A percentile compares a stretch with the other conserved stretches of the same genome.
Conservation (phyloP, 2,888 invertebrate genomes). For the Hyppa rectilinea region DNA sequence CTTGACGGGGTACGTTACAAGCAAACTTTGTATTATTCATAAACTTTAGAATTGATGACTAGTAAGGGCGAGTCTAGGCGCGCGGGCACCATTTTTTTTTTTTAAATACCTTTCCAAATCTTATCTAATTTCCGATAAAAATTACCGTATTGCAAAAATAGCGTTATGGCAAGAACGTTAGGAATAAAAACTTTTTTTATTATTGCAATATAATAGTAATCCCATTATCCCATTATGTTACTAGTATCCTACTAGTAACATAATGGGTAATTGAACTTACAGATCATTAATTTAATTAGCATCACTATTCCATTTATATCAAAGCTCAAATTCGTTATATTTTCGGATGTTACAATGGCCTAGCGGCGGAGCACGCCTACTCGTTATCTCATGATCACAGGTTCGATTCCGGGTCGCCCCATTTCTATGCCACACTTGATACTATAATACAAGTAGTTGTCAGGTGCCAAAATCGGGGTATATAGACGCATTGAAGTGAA, state of each 20-base stretch:
- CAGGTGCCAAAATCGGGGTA: slow-evolving; percentile 86
- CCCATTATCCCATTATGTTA: no score
- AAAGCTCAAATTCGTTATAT: slow-evolving; percentile 27
- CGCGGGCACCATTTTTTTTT: neutral
- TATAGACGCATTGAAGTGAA: slow-evolving; percentile 81
- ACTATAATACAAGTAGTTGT: slow-evolving; percentile 83
- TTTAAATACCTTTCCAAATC: neutral
- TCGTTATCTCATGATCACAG: slow-evolving; percentile 52
- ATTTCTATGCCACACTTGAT: slow-evolving; percentile 88
- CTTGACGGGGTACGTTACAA: slow-evolving; percentile 97
- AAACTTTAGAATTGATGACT: neutral
- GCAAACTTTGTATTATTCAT: neutral
- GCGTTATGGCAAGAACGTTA: neutral
- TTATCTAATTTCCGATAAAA: neutral
- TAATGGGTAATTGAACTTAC: neutral
- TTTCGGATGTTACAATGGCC: slow-evolving; percentile 54
- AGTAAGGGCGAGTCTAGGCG: no score
- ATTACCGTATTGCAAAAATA: neutral
- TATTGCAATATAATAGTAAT: no score
- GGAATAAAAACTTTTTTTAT: no score
- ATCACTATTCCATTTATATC: neutral
- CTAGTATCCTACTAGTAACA: neutral
- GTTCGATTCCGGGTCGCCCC: slow-evolving; percentile 84
- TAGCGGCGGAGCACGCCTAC: slow-evolving; percentile 46
- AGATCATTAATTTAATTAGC: neutral